Evolutionary conservation across 23 tunicate genomes (phyloP), one percentile per base, ranked within the genome.

Genomic region (Diplosoma virens): DNA sequence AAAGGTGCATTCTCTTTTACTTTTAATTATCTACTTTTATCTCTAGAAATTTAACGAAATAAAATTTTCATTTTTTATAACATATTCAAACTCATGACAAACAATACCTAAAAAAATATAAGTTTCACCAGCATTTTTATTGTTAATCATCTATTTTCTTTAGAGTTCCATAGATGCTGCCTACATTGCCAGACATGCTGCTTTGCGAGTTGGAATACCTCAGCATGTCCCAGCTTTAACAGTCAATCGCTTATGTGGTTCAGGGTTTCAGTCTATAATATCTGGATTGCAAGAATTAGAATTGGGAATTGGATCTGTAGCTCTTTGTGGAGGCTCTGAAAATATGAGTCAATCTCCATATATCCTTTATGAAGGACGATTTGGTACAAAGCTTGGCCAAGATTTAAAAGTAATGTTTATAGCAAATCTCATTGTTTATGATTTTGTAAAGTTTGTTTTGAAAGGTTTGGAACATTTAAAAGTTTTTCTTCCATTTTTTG

Each of bases 301-400:
- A 28, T 80, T 95, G 21, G 99, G 99, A 32, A 55, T 89, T 69
- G 81, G 82, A 25, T 66, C 89, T 0, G 66, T 95, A 24, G 82
- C 96, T 37, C 36, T 95, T 21, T 91, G 99, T 80, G 99, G 99
- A 18, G 99, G 99, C 9, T 53, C 99, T 2, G 99, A 95, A 68
- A 89, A 47, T 33, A 95, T 95, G 99, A 89, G 96, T 45, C 99
- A 95, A 65, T 87, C 95, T 20, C 99, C 99, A 3, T 85, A 95
- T 45, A 85, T 84, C 18, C 59, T 95, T 14, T 67, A 74, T 25
- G 84, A 71, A 25, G 78, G 82, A 27, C 78, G 99, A 50, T 95
- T 95, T 82, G 99, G 99, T 18, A 89, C 96, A 29, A 85, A 86
- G 60, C 70, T 95, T 17, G 99, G 99, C 0, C 58, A 41, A 52